phyloP scores from a whole-genome alignment of 1,140 invertebrate species.

The Saccostrea glomerata region DNA sequence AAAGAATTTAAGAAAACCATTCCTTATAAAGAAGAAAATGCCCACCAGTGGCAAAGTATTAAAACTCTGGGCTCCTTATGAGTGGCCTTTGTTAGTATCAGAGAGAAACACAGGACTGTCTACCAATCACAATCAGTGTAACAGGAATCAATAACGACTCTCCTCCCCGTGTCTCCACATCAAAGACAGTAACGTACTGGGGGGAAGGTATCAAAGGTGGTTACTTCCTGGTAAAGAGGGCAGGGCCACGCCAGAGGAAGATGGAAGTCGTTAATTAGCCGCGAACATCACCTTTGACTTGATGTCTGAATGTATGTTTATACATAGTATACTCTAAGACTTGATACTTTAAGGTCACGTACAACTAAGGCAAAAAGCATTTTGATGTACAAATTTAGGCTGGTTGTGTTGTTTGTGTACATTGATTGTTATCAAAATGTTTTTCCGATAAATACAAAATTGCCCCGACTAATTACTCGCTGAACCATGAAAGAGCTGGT shows the following conservation, averaged over 20 bases:
- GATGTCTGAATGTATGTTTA: neutral
- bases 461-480: neutral
- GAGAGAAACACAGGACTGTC: neutral
- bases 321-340: neutral
- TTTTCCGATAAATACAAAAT: neutral
- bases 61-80: neutral
- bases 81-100: neutral
- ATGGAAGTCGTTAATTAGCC: conserved; percentile 27
- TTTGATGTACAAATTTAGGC: neutral
- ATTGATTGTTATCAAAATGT: neutral
- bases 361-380: neutral
- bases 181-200: neutral
- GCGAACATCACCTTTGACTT: neutral
- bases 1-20: conserved; percentile 33
- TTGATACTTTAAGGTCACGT: neutral
- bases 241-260: neutral
- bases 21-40: neutral
- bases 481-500: neutral
- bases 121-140: neutral
- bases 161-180: conserved; percentile 25
- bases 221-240: neutral
- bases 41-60: neutral
- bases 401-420: neutral
- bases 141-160: conserved; percentile 26
- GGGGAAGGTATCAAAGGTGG: conserved; percentile 28